Evolutionary conservation across 2,797 vertebrate genomes (phyloP).

Genomic region (Threskiornis aethiopicus): DNA sequence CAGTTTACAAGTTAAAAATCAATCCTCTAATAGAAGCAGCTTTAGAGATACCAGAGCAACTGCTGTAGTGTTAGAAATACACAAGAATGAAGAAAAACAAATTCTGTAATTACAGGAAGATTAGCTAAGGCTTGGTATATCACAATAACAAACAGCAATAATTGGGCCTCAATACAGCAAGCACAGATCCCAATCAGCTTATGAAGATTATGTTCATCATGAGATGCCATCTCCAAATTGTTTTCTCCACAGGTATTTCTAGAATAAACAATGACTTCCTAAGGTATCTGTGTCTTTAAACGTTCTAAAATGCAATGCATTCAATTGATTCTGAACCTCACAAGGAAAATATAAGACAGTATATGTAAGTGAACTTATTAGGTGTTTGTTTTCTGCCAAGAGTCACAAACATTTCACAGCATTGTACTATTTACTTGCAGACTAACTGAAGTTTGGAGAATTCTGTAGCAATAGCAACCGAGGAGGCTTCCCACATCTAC

Average conservation of each 20-base stretch:
- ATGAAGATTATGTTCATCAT: background rate
- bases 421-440: background rate
- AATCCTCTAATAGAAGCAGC: background rate
- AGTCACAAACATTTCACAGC: background rate
- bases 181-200: background rate
- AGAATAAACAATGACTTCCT: background rate
- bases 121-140: background rate
- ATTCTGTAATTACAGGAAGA: conserved; percentile 2
- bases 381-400: background rate
- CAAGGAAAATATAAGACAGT: background rate
- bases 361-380: background rate
- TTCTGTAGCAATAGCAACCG: background rate
- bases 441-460: background rate
- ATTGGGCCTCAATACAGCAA: background rate
- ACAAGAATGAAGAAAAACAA: background rate
- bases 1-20: background rate
- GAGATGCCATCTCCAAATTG: background rate
- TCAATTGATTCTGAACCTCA: background rate
- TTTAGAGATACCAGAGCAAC: background rate
- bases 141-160: background rate
- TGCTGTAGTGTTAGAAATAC: background rate
- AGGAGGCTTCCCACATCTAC: background rate
- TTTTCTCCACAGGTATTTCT: background rate
- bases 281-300: background rate
- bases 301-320: background rate